phyloP scores from a whole-genome alignment of 2,888 invertebrate species.

The Chironomus tentans region DNA sequence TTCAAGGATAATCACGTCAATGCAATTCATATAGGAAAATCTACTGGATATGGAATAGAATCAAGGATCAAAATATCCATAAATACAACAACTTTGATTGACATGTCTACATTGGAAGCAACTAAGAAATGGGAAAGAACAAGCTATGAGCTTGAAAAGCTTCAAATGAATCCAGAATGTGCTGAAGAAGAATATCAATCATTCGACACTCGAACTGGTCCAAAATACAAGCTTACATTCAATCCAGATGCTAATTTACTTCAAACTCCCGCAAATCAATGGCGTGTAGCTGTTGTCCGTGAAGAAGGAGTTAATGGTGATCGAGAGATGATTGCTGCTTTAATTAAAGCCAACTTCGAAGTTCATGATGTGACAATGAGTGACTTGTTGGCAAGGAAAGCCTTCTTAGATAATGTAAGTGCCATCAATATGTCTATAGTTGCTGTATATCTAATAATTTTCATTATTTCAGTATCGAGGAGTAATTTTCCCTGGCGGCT shows the following conservation, averaged over 20 bases:
- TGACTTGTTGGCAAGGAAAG: constrained; percentile 63
- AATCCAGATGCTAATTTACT: constrained; percentile 50
- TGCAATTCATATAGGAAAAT: constrained; percentile 58
- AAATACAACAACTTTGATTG: constrained; percentile 51
- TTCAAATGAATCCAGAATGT: constrained; percentile 73
- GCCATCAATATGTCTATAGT: neutral
- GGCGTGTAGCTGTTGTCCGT: constrained; percentile 80
- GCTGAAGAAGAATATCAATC: constrained; percentile 69
- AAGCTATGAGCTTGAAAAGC: constrained; percentile 77
- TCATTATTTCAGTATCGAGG: constrained; percentile 20
- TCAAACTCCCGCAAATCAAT: constrained; percentile 40
- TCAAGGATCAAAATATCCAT: constrained; percentile 39
- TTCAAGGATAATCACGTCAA: constrained; percentile 54
- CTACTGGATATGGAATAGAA: constrained; percentile 56
- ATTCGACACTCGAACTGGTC: constrained; percentile 57
- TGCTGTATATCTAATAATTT: neutral
- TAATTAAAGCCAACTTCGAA: constrained; percentile 79
- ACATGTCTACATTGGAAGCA: constrained; percentile 55
- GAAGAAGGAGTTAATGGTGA: constrained; percentile 96
- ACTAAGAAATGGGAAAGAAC: constrained; percentile 93
- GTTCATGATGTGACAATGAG: constrained; percentile 94
- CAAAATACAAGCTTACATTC: constrained; percentile 63
- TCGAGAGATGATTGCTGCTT: constrained; percentile 90
- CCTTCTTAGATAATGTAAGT: constrained; percentile 51
- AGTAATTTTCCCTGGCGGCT: constrained; percentile 50